Evolutionary conservation across 2,797 vertebrate genomes (phyloP), one percentile per base, ranked within the genome.

Genomic region (Synaphobranchus kaupii): DNA sequence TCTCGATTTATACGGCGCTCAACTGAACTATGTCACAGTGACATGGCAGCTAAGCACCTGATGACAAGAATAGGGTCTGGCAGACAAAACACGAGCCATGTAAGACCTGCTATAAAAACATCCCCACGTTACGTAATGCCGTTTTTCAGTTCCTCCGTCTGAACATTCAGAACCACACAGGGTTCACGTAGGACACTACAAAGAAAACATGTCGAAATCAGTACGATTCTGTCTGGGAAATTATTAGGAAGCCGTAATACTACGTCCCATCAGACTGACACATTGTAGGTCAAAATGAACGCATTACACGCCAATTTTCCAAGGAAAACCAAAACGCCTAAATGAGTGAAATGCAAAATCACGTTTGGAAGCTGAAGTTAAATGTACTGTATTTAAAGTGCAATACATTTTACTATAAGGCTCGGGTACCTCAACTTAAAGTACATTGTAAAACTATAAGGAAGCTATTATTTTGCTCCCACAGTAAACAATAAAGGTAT

Each of bases 31-130:
- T 83, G 60, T 84, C 81, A 84, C 60, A 22, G 47, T 87, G 81
- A 87, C 86, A 87, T 22, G 48, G 47, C 44, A 13, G 12, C 78
- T 81, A 81, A 81, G 85, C 52, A 54, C 80, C 34, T 13, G 39
- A 73, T 83, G 63, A 73, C 81, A 87, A 39, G 48, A 87, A 20
- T 44, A 52, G 56, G 8, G 34, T 39, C 20, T 25, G 13, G 83
- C 28, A 84, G 86, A 87, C 86, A 87, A 83, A 84, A 84, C 81
- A 87, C 39, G 81, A 83, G 25, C 63, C 31, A 31, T 71, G 84
- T 85, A 71, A 34, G n/a, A 48, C 44, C 78, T 34, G 48, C 63
- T 28, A 34, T 73, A 48, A 73, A 71, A 85, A n/a, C 78, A 81
- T 48, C 78, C 78, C 44, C 22, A n/a, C n/a, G 78, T n/a, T 47